Conservation (phyloP, 1,140 invertebrate species). For the Zaprionus davidi region DNA sequence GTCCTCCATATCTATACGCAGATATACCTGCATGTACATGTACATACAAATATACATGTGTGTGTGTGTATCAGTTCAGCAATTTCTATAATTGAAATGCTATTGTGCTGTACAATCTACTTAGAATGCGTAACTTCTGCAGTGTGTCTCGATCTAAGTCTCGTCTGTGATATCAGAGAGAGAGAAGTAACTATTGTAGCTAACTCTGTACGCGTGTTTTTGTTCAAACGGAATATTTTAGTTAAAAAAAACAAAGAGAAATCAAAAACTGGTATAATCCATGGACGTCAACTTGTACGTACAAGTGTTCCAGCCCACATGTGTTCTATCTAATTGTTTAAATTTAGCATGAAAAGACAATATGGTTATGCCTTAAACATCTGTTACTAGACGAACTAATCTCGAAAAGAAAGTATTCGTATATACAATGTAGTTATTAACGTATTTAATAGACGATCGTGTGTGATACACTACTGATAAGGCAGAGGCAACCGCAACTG, state of each 20-base stretch:
- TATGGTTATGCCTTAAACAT: neutral
- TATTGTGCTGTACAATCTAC: slow-evolving; percentile 9
- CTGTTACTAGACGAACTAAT: neutral
- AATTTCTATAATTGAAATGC: slow-evolving; percentile 53
- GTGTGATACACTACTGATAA: slow-evolving; percentile 15
- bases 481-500: slow-evolving; percentile 4
- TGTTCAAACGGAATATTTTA: neutral
- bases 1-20: slow-evolving; percentile 46
- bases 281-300: neutral
- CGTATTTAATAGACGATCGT: neutral
- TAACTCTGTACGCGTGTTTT: slow-evolving; percentile 6
- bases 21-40: neutral
- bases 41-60: neutral
- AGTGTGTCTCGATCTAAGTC: slow-evolving; percentile 9
- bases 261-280: neutral
- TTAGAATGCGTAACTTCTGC: slow-evolving; percentile 27
- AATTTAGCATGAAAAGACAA: slow-evolving; percentile 2
- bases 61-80: slow-evolving; percentile 15
- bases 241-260: neutral
- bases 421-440: slow-evolving; percentile 14
- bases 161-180: slow-evolving; percentile 26
- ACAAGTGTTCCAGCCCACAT: neutral
- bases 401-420: neutral
- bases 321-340: slow-evolving; percentile 2
- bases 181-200: neutral